phyloP scores from a whole-genome alignment of 2,888 invertebrate species.

The Drosophila siamana region DNA sequence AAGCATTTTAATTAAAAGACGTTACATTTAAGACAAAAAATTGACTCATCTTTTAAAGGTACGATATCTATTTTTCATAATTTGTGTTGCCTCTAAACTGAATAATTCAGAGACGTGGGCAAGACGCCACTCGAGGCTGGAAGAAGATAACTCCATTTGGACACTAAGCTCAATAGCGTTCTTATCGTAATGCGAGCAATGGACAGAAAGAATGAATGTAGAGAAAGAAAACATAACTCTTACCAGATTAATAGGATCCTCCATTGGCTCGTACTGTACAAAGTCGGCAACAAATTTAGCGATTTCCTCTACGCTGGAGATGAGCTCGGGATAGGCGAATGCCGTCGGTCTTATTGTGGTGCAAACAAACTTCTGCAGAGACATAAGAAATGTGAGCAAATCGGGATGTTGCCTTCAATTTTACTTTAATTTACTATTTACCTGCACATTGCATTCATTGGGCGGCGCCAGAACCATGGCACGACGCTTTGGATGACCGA shows the following conservation, averaged over 20 bases:
- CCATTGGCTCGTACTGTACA: slow-evolving; percentile 90
- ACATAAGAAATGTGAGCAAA: neutral
- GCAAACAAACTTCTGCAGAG: slow-evolving; percentile 93
- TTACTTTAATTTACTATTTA: slow-evolving; percentile 82
- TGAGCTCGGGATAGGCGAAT: slow-evolving; percentile 89
- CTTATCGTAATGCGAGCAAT: no score
- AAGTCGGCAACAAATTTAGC: slow-evolving; percentile 92
- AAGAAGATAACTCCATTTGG: neutral
- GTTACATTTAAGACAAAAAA: no score
- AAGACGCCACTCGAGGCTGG: no score
- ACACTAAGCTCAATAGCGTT: neutral
- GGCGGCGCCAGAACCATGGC: slow-evolving; percentile 90
- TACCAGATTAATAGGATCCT: slow-evolving; percentile 89
- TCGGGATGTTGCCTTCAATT: neutral
- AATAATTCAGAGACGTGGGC: no score
- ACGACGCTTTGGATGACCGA: slow-evolving; percentile 87
- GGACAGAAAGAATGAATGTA: no score
- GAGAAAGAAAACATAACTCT: slow-evolving; percentile 83
- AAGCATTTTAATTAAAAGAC: no score
- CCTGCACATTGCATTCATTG: slow-evolving; percentile 92
- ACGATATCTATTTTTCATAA: no score
- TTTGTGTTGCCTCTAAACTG: no score
- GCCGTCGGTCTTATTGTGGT: slow-evolving; percentile 92
- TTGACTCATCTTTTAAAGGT: no score
- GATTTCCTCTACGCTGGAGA: slow-evolving; percentile 89